A percentile compares a stretch with the other conserved stretches of the same genome.
These are phyloP conservation scores for Sebastes schlegelii DNA, from an alignment of 2,113 vertebrate genomes.

Conservation along the genomic window DNA sequence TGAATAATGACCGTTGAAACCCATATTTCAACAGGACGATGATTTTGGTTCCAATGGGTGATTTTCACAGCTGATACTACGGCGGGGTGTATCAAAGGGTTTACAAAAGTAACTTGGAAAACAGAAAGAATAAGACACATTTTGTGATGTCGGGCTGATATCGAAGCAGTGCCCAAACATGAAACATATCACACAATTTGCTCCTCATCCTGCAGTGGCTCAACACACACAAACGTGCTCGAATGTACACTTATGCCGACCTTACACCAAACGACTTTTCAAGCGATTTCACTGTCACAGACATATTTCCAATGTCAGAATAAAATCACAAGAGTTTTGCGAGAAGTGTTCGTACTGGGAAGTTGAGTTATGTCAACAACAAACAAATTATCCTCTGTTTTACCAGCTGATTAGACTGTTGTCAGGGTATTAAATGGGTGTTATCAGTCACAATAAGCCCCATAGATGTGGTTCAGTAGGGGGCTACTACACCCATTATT, in stretches of 20 bases:
- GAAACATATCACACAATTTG: constrained; percentile 50
- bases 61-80: constrained; percentile 38
- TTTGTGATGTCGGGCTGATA: constrained; percentile 44
- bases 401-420: too few species aligned
- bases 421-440: too few species aligned
- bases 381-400: too few species aligned
- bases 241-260: constrained; percentile 13
- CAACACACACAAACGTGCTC: constrained; percentile 1
- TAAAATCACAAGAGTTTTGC: too few species aligned
- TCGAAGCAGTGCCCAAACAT: constrained; percentile 50
- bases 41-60: constrained; percentile 17
- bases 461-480: too few species aligned
- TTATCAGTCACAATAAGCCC: too few species aligned
- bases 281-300: too few species aligned
- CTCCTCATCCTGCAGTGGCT: constrained; percentile 8
- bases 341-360: too few species aligned
- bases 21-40: constrained; percentile 49
- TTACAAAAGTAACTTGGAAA: constrained; percentile 23
- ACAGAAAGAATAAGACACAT: constrained; percentile 13
- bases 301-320: too few species aligned
- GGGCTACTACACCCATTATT: too few species aligned
- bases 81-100: constrained; percentile 41
- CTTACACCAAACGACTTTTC: too few species aligned
- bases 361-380: too few species aligned
- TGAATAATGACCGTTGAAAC: constrained; percentile 55